These are phyloP conservation scores for Orthonyx spaldingii DNA, from an alignment of 2,113 vertebrate genomes.

Conservation along the genomic window DNA sequence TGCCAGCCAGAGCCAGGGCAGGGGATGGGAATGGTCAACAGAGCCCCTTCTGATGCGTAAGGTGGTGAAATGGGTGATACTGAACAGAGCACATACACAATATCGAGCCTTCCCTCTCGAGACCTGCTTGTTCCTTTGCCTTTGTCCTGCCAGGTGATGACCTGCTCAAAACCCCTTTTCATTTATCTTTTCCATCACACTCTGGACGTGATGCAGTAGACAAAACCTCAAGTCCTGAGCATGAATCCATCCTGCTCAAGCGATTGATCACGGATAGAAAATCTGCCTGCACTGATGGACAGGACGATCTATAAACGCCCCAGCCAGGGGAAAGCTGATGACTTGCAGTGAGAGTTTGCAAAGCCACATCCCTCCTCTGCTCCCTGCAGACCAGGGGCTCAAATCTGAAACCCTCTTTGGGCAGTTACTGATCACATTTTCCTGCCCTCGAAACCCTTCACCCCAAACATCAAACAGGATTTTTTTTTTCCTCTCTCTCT, in stretches of 20 bases:
- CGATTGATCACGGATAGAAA: accelerated
- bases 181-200: not conserved
- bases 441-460: not conserved
- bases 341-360: not conserved
- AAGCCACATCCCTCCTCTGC: not conserved
- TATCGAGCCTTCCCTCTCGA: not conserved
- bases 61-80: not conserved
- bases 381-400: not conserved
- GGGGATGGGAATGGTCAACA: not conserved
- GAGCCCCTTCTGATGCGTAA: accelerated
- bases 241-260: not conserved
- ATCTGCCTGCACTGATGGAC: not conserved
- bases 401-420: not conserved
- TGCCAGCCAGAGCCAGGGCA: not conserved
- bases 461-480: not conserved
- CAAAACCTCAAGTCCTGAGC: not conserved
- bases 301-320: not conserved
- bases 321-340: not conserved
- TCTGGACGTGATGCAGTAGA: not conserved
- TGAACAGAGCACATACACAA: accelerated
- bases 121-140: not conserved
- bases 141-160: not conserved
- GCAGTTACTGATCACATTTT: not conserved
- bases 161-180: not conserved
- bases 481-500: not conserved